Base-by-base conservation (phyloP, 2,113 vertebrate species). In the Mesocricetus auratus region DNA sequence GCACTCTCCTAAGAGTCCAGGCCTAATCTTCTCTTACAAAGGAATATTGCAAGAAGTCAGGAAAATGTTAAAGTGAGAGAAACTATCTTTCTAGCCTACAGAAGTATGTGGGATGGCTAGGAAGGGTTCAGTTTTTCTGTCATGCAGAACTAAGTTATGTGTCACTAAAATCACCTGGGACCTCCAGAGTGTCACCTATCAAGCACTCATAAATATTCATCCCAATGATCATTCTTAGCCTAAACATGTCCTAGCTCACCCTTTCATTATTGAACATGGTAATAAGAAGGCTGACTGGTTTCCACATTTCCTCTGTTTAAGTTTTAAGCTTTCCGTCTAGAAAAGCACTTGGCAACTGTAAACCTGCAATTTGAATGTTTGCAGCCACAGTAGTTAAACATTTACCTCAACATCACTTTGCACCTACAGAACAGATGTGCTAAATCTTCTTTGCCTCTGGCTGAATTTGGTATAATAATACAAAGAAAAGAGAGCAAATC, bases 351-450 rank as follows among this genome's bases (percentile, higher is more conserved):
- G 56, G 13, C 50, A 94, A 92, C 47, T 91, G 26, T 69, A 50
- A 81, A 26, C 73, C 42, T 97, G 12, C 26, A 60, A n/a, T 92
- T 78, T 86, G 56, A 92, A 90, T 78, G 10, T 33, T 97, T 96
- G 93, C 31, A 93, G 81, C 74, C 79, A 83, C n/a, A 13, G 47
- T 33, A 91, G 64, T 90, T 89, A 92, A 91, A 89, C 5, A 71
- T 75, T 74, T 94, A n/a, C 31, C 93, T 89, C 73, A 62, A 62
- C 89, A 91, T 93, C 86, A 66, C 17, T 60, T 62, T 82, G 78
- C 17, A 86, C 31, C 82, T 86, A 64, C 45, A 64, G 58, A 89
- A 75, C 56, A 96, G 53, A 92, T 92, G 36, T 56, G 16, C 29
- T 95, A 89, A 87, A 79, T 91, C 56, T 94, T 45, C 31, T 62